Evolutionary conservation across 2,797 vertebrate species (phyloP).

Genomic region (Pangasius larnaudii): DNA sequence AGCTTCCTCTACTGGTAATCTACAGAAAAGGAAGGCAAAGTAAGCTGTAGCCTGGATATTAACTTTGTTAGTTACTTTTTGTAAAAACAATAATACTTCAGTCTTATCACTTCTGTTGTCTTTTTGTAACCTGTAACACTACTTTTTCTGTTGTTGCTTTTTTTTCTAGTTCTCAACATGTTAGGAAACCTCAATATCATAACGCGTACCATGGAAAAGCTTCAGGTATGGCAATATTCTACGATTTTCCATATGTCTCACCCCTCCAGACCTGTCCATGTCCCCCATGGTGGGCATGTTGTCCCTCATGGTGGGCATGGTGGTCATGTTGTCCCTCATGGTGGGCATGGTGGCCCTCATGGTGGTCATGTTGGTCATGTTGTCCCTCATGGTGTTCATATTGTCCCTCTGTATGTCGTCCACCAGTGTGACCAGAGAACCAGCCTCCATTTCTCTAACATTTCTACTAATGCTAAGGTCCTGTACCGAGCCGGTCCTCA

Average conservation of each 20-base stretch:
- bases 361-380: too few species aligned
- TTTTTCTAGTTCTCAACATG: too few species aligned
- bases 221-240: neutral
- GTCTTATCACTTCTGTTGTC: neutral
- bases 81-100: neutral
- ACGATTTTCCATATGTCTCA: neutral
- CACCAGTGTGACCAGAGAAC: neutral
- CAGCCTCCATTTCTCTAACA: neutral
- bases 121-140: neutral
- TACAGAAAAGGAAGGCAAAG: neutral
- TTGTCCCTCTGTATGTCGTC: neutral
- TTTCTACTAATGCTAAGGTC: neutral
- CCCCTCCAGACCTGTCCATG: constrained; percentile 12
- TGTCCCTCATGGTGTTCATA: neutral
- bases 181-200: neutral
- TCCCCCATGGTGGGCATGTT: neutral
- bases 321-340: too few species aligned
- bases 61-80: neutral
- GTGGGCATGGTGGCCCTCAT: too few species aligned
- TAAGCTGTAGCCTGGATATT: neutral
- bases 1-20: neutral
- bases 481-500: neutral
- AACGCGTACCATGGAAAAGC: neutral
- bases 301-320: too few species aligned
- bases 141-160: neutral